Percentiles rank a stretch among this genome's conserved stretches.
Evolutionary conservation across 1,140 invertebrate genomes (phyloP).

Genomic region (Drosophila watanabei): DNA sequence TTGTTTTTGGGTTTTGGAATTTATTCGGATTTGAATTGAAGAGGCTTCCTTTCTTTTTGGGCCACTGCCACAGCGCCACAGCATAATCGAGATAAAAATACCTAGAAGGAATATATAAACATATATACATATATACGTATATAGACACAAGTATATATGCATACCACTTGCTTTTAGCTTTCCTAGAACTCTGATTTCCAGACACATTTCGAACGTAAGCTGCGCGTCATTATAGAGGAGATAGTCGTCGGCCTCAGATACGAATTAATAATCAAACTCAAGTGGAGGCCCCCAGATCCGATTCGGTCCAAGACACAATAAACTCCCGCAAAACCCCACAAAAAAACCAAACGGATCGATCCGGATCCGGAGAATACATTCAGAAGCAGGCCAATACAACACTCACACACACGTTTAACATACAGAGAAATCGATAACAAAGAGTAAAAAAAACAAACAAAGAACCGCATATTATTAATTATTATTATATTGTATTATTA

Average conservation of each 20-base stretch:
- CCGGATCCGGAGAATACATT: conserved; percentile 23
- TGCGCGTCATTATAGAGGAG: conserved; percentile 42
- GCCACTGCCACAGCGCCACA: conserved; percentile 53
- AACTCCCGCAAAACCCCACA: conserved; percentile 17
- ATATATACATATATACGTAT: conserved; percentile 51
- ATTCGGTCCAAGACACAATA: conserved; percentile 30
- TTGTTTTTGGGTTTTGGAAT: conserved; percentile 12
- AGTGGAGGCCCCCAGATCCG: conserved; percentile 17
- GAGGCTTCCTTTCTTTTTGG: conserved; percentile 37
- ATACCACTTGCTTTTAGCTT: conserved; percentile 82
- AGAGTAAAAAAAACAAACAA: conserved; percentile 5
- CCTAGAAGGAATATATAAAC: conserved; percentile 50
- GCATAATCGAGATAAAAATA: conserved; percentile 68
- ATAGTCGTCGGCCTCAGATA: conserved; percentile 36
- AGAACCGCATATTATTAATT: conserved; percentile 74
- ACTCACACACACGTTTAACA: conserved; percentile 49
- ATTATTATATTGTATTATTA: conserved; percentile 85
- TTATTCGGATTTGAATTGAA: conserved; percentile 40
- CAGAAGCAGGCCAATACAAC: conserved; percentile 19
- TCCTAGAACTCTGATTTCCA: conserved; percentile 75
- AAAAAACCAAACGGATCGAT: conserved; percentile 38
- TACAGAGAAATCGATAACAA: conserved; percentile 32
- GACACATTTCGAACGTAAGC: conserved; percentile 59
- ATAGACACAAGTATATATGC: conserved; percentile 64
- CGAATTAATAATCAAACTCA: conserved; percentile 59